Base-by-base conservation (phyloP, 2,888 invertebrate species). In the Oegoconia quadripuncta region DNA sequence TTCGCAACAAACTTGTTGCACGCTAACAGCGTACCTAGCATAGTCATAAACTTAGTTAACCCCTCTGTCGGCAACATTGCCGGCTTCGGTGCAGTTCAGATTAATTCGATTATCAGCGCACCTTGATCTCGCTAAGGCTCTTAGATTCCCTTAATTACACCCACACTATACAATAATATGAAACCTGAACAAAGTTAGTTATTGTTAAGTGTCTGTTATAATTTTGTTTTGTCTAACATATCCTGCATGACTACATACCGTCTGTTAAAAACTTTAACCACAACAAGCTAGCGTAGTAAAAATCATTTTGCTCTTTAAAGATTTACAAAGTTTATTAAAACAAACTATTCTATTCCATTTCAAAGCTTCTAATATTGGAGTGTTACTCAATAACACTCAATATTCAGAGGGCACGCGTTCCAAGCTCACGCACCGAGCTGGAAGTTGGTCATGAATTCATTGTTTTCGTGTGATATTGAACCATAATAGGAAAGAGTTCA, bases 101-200 rank as follows among this genome's bases (percentile, higher is more conserved):
- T 82, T 87, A 83, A 86, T 84, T 86, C 74, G 74, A 86, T 87
- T 86, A 86, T 77, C 76, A 75, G 72, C 64, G 74, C 84, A 84
- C 84, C 84, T 83, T 75, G 75, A 80, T 81, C 72, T 73, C 60
- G 52, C 69, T 73, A 68, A 72, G 72, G 69, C 73, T 67, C 71
- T 64, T 64, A 62, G 73, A 76, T 78, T 77, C 75, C 71, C 74
- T 75, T 71, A 71, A 75, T 79, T 76, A 69, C 59, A 47, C 41
- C 20, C 34, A 16, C 18, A 20, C 38, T 14, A 33, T 11, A 22
- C 22, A 12, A 12, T 35, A 34, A 42, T n/a, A n/a, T 47, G 39
- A 43, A 49, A 46, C 46, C 38, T 11, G 9, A 32, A 11, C 31
- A 20, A 13, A 9, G 18, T 14, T 18, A 26, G 26, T 26, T 8